Conservation (phyloP, 2,797 vertebrate genomes). For the Hyperoplus immaculatus region DNA sequence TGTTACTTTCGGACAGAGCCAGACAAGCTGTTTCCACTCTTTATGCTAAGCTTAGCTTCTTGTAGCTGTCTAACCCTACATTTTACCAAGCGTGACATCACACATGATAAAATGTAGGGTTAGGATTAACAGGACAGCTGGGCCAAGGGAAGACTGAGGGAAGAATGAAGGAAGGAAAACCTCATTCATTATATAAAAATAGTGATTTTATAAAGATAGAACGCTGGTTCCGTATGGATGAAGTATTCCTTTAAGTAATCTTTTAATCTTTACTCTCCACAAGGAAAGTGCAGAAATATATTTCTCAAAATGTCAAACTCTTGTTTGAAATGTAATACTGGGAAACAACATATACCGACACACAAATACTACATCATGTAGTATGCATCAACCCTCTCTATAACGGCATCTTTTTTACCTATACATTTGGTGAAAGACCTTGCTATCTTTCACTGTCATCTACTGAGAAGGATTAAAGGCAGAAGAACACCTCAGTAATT, state of each 20-base stretch:
- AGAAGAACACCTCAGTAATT: conserved; percentile 38
- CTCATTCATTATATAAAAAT: no score
- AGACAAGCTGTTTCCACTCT: neutral
- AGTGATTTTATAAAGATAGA: no score
- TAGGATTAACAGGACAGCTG: no score
- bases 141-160: no score
- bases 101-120: no score
- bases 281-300: neutral
- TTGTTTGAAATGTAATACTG: neutral
- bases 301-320: neutral
- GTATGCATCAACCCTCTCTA: neutral
- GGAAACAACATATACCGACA: neutral
- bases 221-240: no score
- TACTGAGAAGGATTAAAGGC: conserved; percentile 13
- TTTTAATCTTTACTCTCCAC: neutral
- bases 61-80: neutral
- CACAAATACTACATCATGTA: neutral
- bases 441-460: neutral
- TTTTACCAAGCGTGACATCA: neutral
- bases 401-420: neutral
- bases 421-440: neutral
- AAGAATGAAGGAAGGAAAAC: no score
- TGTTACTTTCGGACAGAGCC: neutral
- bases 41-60: conserved; percentile 2
- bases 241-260: neutral